Base-by-base conservation (phyloP, 2,797 vertebrate species). In the Macroramphosus scolopax region DNA sequence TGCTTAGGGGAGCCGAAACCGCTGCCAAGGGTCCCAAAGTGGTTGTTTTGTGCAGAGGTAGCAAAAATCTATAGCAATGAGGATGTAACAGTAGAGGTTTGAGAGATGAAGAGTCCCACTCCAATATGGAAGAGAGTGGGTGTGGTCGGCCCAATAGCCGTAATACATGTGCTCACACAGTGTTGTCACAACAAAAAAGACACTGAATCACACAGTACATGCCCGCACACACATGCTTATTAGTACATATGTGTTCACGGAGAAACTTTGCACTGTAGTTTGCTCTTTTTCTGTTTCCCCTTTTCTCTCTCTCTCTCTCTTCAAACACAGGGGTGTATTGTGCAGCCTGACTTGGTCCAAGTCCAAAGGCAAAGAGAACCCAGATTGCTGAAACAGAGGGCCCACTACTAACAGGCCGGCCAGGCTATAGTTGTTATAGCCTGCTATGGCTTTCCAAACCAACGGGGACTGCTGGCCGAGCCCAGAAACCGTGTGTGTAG, bases 351-450 rank as follows among this genome's bases (percentile, higher is more conserved):
- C 67, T 78, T 87, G 85, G 81, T 82, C 66, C 51, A 43, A 25
- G 42, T 84, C 85, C 84, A 87, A 80, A 74, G 62, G 73, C 82
- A 80, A 82, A 85, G 78, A 82, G 81, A 87, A 80, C 80, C 78
- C 79, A 84, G 81, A 87, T 86, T 84, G 73, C 77, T 81, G 75
- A 79, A 88, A 83, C 80, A 84, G 80, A 88, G 79, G 58, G 61
- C 77, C 70, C 66, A 61, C 85, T 80, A 46, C 75, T 68, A 70
- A 80, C 72, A 68, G 68, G 67, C 73, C 37, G 53, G 49, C 75
- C 68, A 74, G 74, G 63, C 78, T 67, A 65, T 65, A 83, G 77
- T 68, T 77, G 76, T 72, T 80, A 75, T 52, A 75, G 72, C 48
- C 53, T 31, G 58, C 65, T 51, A 40, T 66, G 65, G 75, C 75